Evolutionary conservation across 2,888 invertebrate genomes (phyloP).

Genomic region (Oxyteleia sp.): DNA sequence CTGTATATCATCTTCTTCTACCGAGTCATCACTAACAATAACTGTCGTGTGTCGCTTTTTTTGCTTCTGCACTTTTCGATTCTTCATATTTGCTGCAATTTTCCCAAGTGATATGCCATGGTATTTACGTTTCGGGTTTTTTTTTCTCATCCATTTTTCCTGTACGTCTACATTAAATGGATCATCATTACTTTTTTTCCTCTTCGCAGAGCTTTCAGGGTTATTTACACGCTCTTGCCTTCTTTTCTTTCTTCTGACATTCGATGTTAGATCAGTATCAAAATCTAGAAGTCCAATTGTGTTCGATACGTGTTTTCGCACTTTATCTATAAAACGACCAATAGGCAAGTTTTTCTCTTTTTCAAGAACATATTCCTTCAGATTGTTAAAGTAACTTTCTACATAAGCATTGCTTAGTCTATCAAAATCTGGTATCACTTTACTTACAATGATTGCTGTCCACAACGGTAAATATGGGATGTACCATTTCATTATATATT

Average conservation of each 20-base stretch:
- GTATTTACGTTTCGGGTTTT: background rate
- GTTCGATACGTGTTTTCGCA: background rate
- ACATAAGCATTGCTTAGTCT: conserved; percentile 35
- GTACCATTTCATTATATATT: conserved; percentile 21
- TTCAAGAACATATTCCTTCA: conserved; percentile 10
- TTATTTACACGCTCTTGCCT: background rate
- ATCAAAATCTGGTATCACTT: conserved; percentile 4
- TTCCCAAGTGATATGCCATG: background rate
- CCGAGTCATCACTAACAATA: background rate
- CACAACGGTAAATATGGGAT: conserved; percentile 36
- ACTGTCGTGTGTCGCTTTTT: background rate
- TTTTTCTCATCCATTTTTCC: conserved; percentile 13
- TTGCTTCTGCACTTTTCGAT: background rate
- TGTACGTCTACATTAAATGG: conserved; percentile 3
- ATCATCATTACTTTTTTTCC: background rate
- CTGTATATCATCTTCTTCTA: background rate
- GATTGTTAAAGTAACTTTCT: conserved; percentile 24
- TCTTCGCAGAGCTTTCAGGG: background rate
- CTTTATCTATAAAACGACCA: conserved; percentile 5
- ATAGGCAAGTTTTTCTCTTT: background rate
- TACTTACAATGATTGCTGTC: conserved; percentile 8
- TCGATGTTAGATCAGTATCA: conserved; percentile 7
- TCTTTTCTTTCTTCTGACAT: background rate
- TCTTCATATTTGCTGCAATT: background rate
- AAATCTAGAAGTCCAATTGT: conserved; percentile 11